Percentiles rank a stretch among this genome's conserved stretches.
Conservation (phyloP, 2,888 invertebrate genomes). For the Bembecia ichneumoniformis region DNA sequence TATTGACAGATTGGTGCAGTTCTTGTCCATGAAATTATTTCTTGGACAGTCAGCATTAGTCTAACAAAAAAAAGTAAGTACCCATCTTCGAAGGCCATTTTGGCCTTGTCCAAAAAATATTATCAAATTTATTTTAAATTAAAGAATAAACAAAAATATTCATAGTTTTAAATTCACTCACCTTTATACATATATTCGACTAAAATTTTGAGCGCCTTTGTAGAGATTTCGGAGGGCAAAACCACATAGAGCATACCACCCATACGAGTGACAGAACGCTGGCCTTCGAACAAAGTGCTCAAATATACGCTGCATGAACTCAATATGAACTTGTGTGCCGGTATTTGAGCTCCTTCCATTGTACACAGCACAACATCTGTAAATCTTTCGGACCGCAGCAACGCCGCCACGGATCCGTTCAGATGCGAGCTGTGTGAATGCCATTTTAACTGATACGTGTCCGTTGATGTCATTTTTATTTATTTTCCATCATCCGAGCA, state of each 20-base stretch:
- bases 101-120: no score
- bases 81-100: no score
- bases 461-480: conserved; percentile 67
- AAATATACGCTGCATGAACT: conserved; percentile 81
- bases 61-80: no score
- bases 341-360: conserved; percentile 83
- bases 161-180: conserved; percentile 5
- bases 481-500: conserved; percentile 18
- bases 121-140: no score
- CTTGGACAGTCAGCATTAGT: no score
- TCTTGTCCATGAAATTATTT: no score
- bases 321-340: conserved; percentile 87
- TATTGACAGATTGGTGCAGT: no score
- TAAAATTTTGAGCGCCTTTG: conserved; percentile 83
- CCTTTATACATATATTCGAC: conserved; percentile 91
- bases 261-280: conserved; percentile 56
- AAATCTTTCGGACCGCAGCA: conserved; percentile 84
- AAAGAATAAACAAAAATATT: no score
- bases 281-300: conserved; percentile 58
- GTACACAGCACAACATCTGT: conserved; percentile 87
- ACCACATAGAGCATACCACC: conserved; percentile 77
- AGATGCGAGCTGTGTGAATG: conserved; percentile 87
- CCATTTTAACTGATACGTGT: conserved; percentile 92
- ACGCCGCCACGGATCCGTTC: conserved; percentile 84
- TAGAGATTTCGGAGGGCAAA: conserved; percentile 85